A percentile compares a stretch with the other conserved stretches of the same genome.
Evolutionary conservation across 2,888 invertebrate species (phyloP).

Genomic region (Chloroclystis v-ata): DNA sequence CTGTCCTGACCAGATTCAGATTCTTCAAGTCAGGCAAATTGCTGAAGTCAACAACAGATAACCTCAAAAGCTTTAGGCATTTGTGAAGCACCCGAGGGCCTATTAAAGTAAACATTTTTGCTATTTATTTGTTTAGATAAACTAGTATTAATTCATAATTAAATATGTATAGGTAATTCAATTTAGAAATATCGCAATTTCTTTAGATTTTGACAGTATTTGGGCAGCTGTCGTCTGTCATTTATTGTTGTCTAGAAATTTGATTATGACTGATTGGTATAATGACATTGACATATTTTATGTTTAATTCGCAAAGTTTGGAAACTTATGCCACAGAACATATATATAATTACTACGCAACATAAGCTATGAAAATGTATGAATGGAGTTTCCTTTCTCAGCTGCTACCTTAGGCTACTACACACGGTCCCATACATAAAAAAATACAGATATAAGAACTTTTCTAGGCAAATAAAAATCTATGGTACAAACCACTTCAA

Average conservation of each 20-base stretch:
- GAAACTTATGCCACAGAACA: no score
- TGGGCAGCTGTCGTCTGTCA: no score
- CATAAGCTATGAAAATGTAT: no score
- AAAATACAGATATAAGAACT: no score
- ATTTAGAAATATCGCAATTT: slow-evolving; percentile 24
- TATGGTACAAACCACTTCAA: no score
- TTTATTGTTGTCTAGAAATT: no score
- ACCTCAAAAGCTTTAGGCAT: slow-evolving; percentile 74
- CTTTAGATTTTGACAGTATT: background rate
- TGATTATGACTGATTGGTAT: background rate
- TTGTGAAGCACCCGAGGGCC: slow-evolving; percentile 64
- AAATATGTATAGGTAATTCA: slow-evolving; percentile 33
- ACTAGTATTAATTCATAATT: background rate
- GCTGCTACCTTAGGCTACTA: no score
- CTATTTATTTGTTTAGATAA: slow-evolving; percentile 10
- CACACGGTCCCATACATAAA: no score
- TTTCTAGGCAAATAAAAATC: no score
- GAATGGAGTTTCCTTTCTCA: no score
- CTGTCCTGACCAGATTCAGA: slow-evolving; percentile 65
- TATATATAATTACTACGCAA: no score
- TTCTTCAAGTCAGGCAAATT: slow-evolving; percentile 66
- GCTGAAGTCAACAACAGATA: slow-evolving; percentile 63
- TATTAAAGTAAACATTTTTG: slow-evolving; percentile 59
- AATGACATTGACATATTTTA: background rate
- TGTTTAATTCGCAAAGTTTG: no score